Evolutionary conservation across 2,113 vertebrate species (phyloP).

Genomic region (Dicaeum eximium): DNA sequence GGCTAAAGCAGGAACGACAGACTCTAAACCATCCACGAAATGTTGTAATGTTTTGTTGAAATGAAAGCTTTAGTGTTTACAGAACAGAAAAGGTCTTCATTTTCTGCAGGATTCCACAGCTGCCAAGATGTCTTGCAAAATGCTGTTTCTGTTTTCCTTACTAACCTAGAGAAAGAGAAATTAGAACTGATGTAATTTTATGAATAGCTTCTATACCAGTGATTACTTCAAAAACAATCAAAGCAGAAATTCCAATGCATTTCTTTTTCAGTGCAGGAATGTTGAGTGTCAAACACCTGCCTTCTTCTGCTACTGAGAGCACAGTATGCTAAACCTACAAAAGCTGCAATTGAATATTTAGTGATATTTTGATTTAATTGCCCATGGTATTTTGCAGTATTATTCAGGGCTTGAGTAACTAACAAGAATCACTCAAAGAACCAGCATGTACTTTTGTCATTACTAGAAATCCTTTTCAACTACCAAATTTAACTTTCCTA

Average conservation of each 20-base stretch:
- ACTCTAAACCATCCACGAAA: background rate
- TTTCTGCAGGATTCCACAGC: conserved; percentile 76
- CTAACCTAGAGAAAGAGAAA: conserved; percentile 77
- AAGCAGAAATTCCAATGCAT: background rate
- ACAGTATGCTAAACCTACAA: background rate
- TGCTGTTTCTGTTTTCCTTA: conserved; percentile 86
- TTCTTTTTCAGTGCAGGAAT: background rate
- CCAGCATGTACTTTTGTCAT: background rate
- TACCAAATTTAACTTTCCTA: background rate
- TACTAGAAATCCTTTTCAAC: background rate
- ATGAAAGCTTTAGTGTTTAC: background rate
- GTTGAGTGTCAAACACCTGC: background rate
- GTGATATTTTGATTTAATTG: background rate
- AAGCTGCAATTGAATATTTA: background rate
- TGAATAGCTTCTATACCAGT: background rate
- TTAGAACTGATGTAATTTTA: conserved; percentile 17
- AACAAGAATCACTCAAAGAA: background rate
- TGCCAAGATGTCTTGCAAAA: conserved; percentile 81
- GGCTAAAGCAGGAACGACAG: background rate
- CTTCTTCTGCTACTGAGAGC: background rate
- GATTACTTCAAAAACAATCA: background rate
- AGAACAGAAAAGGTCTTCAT: background rate
- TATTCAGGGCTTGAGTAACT: background rate
- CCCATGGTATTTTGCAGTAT: background rate
- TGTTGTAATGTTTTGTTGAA: background rate